Percentiles rank a stretch among this genome's conserved stretches.
These are phyloP conservation scores for Unio pictorum DNA, from an alignment of 2,888 invertebrate species.

Conservation along the genomic window DNA sequence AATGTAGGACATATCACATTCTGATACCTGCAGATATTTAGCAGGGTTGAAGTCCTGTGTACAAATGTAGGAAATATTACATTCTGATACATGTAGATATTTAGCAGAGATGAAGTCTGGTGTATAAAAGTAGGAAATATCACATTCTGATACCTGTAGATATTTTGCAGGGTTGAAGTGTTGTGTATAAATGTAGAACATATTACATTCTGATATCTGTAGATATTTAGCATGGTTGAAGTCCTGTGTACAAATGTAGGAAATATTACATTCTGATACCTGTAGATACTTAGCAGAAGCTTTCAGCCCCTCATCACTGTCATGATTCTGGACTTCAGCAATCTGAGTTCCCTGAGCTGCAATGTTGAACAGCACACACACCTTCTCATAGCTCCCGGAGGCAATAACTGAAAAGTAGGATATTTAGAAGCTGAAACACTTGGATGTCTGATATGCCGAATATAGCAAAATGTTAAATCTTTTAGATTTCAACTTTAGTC, in stretches of 20 bases:
- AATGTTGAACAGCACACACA: conserved; percentile 96
- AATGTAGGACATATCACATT: too few relatives aligned
- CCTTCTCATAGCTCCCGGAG: conserved; percentile 91
- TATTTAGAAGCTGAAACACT: not conserved
- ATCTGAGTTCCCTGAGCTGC: conserved; percentile 92
- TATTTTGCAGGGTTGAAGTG: conserved; percentile 81
- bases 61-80: too few relatives aligned
- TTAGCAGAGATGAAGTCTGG: conserved; percentile 80
- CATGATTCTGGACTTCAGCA: conserved; percentile 87
- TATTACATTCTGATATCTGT: conserved; percentile 77
- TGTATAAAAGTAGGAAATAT: too few relatives aligned
- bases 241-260: too few relatives aligned
- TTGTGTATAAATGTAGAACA: too few relatives aligned
- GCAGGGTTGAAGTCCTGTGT: conserved; percentile 75
- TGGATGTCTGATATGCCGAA: not conserved
- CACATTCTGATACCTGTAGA: conserved; percentile 80
- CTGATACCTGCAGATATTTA: conserved; percentile 86
- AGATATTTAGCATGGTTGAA: conserved; percentile 82
- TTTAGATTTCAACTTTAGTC: too few relatives aligned
- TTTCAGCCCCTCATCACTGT: conserved; percentile 94
- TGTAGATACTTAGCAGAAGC: conserved; percentile 92
- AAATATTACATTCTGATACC: conserved; percentile 72
- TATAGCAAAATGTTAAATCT: not conserved
- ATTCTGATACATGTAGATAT: conserved; percentile 82
- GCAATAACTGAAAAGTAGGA: conserved; percentile 81